Percentiles rank a stretch among this genome's conserved stretches.
Evolutionary conservation across 2,888 invertebrate species (phyloP).

Genomic region (Chrysomela aeneicollis): DNA sequence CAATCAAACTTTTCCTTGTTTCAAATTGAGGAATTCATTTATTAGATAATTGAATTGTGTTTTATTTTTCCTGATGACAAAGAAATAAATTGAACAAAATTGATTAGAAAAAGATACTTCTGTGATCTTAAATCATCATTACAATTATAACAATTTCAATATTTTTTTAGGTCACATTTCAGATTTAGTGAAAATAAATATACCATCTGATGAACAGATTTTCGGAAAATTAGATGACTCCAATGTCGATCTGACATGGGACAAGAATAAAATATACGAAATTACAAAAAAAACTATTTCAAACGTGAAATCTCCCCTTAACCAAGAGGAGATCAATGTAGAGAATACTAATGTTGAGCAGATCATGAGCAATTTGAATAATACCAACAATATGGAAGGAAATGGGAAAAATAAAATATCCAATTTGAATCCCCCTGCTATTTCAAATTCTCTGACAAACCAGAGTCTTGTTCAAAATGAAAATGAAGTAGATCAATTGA

Average conservation of each 20-base stretch:
- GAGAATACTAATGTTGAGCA: slow-evolving; percentile 9
- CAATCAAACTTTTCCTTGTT: too few species aligned
- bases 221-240: slow-evolving; percentile 40
- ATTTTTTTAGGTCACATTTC: slow-evolving; percentile 26
- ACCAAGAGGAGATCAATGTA: slow-evolving; percentile 9
- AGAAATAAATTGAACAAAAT: too few species aligned
- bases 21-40: too few species aligned
- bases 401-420: slow-evolving; percentile 21
- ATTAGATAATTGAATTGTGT: too few species aligned
- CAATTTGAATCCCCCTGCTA: slow-evolving; percentile 23
- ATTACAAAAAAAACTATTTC: slow-evolving; percentile 14
- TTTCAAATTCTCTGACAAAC: slow-evolving; percentile 28
- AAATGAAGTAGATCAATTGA: slow-evolving; percentile 23
- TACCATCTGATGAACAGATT: slow-evolving; percentile 47
- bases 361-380: slow-evolving; percentile 24
- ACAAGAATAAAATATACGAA: slow-evolving; percentile 38
- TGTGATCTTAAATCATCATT: too few species aligned
- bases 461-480: slow-evolving; percentile 13
- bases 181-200: slow-evolving; percentile 53
- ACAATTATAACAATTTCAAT: background rate
- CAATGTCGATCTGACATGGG: background rate
- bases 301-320: slow-evolving; percentile 12
- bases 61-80: too few species aligned
- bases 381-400: slow-evolving; percentile 22
- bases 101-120: too few species aligned